Base-by-base conservation (phyloP, 1,140 invertebrate species). In the Drosophila sturtevanti region DNA sequence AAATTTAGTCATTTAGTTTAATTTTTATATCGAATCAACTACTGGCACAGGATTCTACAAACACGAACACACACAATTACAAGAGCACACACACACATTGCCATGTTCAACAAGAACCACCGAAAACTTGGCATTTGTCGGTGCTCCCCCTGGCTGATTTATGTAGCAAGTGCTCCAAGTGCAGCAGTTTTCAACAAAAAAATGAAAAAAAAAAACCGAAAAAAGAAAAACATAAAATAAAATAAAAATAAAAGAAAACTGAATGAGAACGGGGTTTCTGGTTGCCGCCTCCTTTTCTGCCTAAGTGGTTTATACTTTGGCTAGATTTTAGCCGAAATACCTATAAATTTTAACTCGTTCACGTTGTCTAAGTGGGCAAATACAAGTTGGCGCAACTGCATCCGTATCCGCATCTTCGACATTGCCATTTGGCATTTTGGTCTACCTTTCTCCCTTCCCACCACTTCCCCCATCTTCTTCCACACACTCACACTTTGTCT, bases 291-390 rank as follows among this genome's bases (percentile, higher is more conserved):
- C 63, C 51, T 63, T 44, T 62, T 41, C 54, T 35, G 68, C 71
- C 68, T 87, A 87, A 87, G 84, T 87, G 82, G 82, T 77, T 87
- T 87, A 89, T 82, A 84, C 79, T 68, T 44, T 78, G 66, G 84
- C 79, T 69, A 89, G 84, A 89, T 87, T 89, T 87, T 87, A 73
- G 69, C 55, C 77, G 84, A 87, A 87, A 87, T 84, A 87, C 84
- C 82, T 84, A 87, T 87, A 87, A 87, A 87, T 87, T 87, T 89
- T 80, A 89, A 89, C 82, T 87, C 82, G 65, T 79, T 86, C 79
- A 48, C 41, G 63, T 70, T 89, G 82, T 86, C 71, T 86, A 86
- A 86, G 82, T 89, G 82, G 82, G 82, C 84, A 89, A 79, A 76
- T 77, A 87, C 79, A 73, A 76, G 65, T 70, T 87, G 59, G 63